Evolutionary conservation across 2,888 invertebrate genomes (phyloP).

Genomic region (Drosophila kambysellisi): DNA sequence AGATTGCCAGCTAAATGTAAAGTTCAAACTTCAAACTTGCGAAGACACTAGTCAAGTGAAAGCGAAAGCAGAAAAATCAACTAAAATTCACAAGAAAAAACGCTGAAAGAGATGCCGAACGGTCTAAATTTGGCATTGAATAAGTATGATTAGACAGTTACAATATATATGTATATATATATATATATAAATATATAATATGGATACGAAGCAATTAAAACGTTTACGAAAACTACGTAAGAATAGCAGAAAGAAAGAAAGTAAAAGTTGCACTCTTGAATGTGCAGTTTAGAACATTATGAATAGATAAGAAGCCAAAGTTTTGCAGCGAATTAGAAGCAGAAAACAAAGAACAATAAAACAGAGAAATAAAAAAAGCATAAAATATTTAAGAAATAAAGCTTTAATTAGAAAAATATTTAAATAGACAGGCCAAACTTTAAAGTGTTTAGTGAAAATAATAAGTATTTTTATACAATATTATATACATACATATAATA

Average conservation of each 20-base stretch:
- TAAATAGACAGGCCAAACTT: not conserved
- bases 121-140: slow-evolving; percentile 8
- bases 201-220: not conserved
- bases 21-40: slow-evolving; percentile 20
- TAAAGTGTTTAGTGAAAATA: not conserved
- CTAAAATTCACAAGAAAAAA: slow-evolving; percentile 4
- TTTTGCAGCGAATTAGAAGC: not conserved
- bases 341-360: not conserved
- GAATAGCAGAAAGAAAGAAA: not conserved
- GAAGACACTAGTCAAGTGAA: slow-evolving; percentile 1
- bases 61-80: slow-evolving; percentile 19
- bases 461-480: not conserved
- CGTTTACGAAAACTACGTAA: not conserved
- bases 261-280: not conserved
- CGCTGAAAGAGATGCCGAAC: slow-evolving; percentile 8
- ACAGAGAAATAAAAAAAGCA: not conserved
- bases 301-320: not conserved
- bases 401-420: not conserved
- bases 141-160: not conserved
- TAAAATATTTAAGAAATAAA: not conserved
- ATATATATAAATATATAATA: no score
- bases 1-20: slow-evolving; percentile 41
- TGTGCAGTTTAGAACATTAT: not conserved
- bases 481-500: no score
- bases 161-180: no score